Percentiles rank a stretch among this genome's conserved stretches.
These are phyloP conservation scores for Drosophila malerkotliana DNA, from an alignment of 1,140 invertebrate genomes.

Conservation along the genomic window DNA sequence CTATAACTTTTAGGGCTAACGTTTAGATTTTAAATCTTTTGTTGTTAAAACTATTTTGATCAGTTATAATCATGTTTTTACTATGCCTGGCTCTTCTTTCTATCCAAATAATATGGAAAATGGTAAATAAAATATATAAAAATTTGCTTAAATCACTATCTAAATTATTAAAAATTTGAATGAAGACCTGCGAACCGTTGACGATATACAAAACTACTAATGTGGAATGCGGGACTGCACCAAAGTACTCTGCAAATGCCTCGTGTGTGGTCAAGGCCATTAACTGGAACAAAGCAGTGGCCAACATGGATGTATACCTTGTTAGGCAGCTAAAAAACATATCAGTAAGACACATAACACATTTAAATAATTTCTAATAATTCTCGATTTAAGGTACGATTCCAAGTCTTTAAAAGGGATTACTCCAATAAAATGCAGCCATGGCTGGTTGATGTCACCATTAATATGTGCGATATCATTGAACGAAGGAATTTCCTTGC, in stretches of 20 bases:
- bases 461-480: not conserved
- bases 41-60: too few relatives aligned
- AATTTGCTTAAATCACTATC: too few relatives aligned
- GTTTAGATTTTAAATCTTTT: too few relatives aligned
- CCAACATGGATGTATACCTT: not conserved
- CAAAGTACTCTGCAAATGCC: not conserved
- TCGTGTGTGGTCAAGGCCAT: not conserved
- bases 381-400: not conserved
- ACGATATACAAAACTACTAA: not conserved
- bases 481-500: not conserved
- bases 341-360: not conserved
- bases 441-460: not conserved
- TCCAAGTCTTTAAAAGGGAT: not conserved
- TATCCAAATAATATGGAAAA: too few relatives aligned
- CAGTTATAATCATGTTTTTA: too few relatives aligned
- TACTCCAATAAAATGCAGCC: constrained; percentile 2
- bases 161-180: not conserved
- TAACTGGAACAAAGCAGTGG: not conserved
- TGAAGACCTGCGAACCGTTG: not conserved
- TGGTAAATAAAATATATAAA: too few relatives aligned
- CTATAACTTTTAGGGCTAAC: too few relatives aligned
- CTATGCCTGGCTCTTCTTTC: too few relatives aligned
- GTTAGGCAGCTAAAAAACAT: not conserved
- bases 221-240: not conserved
- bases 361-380: not conserved